These are phyloP conservation scores for Plodia interpunctella DNA, from an alignment of 1,140 invertebrate genomes.

Conservation along the genomic window DNA sequence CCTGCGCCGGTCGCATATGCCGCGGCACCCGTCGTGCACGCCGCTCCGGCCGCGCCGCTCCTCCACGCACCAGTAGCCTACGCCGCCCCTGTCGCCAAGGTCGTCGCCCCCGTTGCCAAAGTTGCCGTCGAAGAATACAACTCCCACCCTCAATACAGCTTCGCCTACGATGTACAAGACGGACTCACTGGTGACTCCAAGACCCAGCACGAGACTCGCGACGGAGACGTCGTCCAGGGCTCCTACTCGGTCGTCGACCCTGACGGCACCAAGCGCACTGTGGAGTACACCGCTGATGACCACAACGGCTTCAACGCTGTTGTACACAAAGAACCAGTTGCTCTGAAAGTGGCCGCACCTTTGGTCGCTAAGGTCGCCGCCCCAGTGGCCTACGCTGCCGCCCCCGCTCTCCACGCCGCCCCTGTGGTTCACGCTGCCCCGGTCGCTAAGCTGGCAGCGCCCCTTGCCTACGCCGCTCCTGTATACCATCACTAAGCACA, in stretches of 20 bases:
- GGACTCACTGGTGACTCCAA: constrained; percentile 82
- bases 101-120: constrained; percentile 40
- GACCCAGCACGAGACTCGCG: constrained; percentile 80
- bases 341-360: constrained; percentile 33
- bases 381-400: constrained; percentile 38
- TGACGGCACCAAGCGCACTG: constrained; percentile 81
- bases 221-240: constrained; percentile 80
- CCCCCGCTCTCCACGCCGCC: constrained; percentile 48
- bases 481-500: constrained; percentile 36
- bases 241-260: constrained; percentile 81
- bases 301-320: constrained; percentile 78
- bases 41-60: constrained; percentile 28
- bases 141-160: constrained; percentile 80
- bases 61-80: constrained; percentile 32
- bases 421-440: constrained; percentile 79
- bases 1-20: constrained; percentile 40
- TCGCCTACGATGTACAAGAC: constrained; percentile 81
- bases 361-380: constrained; percentile 47
- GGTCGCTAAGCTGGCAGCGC: constrained; percentile 40
- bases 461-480: constrained; percentile 42
- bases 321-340: constrained; percentile 62
- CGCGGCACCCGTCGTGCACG: constrained; percentile 50
- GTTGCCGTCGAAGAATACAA: constrained; percentile 53
- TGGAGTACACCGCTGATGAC: constrained; percentile 80
- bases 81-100: constrained; percentile 34